Evolutionary conservation across 2,888 invertebrate species (phyloP).

Genomic region (Escarpia spicata): DNA sequence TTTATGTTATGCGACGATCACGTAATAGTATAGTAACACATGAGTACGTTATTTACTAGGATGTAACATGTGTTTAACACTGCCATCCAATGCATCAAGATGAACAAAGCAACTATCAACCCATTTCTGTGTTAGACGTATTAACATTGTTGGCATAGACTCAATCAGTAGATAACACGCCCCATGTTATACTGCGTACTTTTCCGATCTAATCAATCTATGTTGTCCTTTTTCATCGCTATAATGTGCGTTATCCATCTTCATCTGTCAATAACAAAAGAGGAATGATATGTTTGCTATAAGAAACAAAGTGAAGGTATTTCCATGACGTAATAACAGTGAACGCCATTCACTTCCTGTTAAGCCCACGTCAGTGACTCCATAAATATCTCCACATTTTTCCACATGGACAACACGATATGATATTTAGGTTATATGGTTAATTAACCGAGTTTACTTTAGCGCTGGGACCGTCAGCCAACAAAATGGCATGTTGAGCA

Average conservation of each 20-base stretch:
- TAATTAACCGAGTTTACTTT: neutral
- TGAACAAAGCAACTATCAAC: neutral
- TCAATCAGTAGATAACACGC: neutral
- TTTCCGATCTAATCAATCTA: neutral
- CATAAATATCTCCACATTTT: neutral
- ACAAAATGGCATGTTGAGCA: neutral
- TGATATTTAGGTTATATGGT: neutral
- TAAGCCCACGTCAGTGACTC: neutral
- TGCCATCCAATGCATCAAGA: neutral
- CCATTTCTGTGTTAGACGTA: neutral
- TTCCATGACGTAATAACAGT: neutral
- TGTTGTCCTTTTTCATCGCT: neutral
- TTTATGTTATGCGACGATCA: too few species aligned
- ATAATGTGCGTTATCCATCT: neutral
- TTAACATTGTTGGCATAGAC: neutral
- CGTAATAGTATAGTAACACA: too few species aligned
- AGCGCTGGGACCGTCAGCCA: neutral
- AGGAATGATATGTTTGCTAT: neutral
- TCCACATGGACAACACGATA: neutral
- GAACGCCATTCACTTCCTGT: neutral
- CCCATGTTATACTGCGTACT: neutral
- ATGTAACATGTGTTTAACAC: neutral
- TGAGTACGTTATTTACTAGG: too few species aligned
- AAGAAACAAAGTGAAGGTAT: neutral
- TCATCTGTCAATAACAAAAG: neutral